phyloP scores from a whole-genome alignment of 2,888 invertebrate species.

The Alsophila aescularia region DNA sequence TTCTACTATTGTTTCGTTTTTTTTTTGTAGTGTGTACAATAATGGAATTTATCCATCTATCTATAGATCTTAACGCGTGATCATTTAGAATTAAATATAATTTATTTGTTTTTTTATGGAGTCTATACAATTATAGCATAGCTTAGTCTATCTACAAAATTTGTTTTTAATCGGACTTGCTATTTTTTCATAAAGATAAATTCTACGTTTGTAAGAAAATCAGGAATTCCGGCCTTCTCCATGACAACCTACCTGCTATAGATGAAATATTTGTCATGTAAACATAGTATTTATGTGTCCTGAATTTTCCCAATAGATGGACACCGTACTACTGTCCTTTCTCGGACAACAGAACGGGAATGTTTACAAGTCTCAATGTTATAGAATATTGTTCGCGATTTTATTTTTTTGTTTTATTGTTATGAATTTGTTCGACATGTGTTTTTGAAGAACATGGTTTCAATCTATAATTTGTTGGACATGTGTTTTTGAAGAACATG shows the following conservation, averaged over 20 bases:
- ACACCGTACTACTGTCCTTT: conserved; percentile 22
- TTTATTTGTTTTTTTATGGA: no score
- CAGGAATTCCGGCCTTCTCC: no score
- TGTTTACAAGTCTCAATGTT: conserved; percentile 45
- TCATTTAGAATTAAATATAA: background rate
- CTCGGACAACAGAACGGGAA: conserved; percentile 36
- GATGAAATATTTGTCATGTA: background rate
- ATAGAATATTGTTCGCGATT: conserved; percentile 19
- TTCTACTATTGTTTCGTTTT: no score
- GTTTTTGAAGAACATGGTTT: background rate
- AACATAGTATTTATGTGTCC: background rate
- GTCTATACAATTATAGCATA: background rate
- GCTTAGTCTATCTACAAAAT: background rate
- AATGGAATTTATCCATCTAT: no score
- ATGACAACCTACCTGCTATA: no score
- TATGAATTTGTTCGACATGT: conserved; percentile 4
- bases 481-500: no score
- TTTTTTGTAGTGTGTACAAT: no score
- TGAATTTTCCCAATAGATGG: conserved; percentile 11
- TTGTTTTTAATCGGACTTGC: no score
- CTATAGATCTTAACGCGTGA: background rate
- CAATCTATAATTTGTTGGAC: background rate
- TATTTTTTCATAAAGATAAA: no score
- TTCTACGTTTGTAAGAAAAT: no score
- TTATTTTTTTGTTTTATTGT: conserved; percentile 4